Percentiles rank a stretch among this genome's conserved stretches.
phyloP scores from a whole-genome alignment of 2,888 invertebrate species.

The Deilephila porcellus region DNA sequence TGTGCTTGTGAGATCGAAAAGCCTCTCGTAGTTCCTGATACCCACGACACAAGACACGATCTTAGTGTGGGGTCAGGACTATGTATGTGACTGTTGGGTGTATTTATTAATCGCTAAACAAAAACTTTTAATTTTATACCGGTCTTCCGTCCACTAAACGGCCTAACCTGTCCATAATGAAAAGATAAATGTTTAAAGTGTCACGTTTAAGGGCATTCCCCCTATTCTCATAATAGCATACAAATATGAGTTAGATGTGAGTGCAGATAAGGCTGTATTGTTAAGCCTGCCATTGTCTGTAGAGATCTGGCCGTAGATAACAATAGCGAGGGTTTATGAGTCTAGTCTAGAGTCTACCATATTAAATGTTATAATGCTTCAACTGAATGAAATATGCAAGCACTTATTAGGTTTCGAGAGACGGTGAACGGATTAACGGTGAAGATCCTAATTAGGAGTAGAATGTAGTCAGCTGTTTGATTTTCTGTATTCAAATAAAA shows the following conservation, averaged over 20 bases:
- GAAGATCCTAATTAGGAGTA: constrained; percentile 3
- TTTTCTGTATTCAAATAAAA: too few species aligned
- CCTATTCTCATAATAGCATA: constrained; percentile 18
- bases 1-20: too few species aligned
- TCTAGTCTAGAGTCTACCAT: constrained; percentile 15
- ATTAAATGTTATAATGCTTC: constrained; percentile 10
- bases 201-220: constrained; percentile 14
- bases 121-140: background rate
- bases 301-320: constrained; percentile 10
- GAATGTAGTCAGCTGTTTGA: background rate
- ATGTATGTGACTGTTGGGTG: too few species aligned
- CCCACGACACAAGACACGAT: too few species aligned
- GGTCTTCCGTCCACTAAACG: background rate
- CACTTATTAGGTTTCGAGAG: background rate
- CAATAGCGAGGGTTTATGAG: constrained; percentile 9
- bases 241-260: constrained; percentile 24
- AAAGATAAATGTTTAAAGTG: constrained; percentile 2
- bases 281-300: constrained; percentile 10
- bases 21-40: too few species aligned
- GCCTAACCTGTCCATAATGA: background rate
- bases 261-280: constrained; percentile 20
- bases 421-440: background rate
- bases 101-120: background rate
- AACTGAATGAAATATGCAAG: background rate
- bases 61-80: too few species aligned